Conservation (phyloP, 2,888 invertebrate genomes). For the Acanthosoma haemorrhoidale region DNA sequence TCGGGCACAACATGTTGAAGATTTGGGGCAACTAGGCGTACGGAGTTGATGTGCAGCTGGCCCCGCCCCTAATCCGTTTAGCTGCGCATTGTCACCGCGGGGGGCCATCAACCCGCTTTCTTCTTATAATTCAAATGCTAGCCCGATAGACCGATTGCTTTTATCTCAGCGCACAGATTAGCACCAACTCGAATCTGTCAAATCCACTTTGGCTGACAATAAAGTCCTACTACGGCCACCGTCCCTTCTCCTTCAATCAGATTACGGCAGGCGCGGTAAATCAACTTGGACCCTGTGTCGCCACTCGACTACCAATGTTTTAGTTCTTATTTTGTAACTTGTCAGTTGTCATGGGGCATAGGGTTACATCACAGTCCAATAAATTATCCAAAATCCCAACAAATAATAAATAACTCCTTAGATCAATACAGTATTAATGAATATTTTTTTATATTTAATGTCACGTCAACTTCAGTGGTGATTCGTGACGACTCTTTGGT, state of each 20-base stretch:
- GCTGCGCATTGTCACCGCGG: background rate
- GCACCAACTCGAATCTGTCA: constrained; percentile 12
- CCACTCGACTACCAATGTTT: too few species aligned
- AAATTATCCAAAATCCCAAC: too few species aligned
- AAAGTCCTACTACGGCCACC: background rate
- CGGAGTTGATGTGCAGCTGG: too few species aligned
- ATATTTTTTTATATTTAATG: too few species aligned
- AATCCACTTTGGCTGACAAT: constrained; percentile 12
- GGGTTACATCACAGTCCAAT: too few species aligned
- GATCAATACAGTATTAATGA: too few species aligned
- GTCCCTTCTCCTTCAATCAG: background rate
- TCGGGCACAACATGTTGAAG: background rate
- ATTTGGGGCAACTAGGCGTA: background rate
- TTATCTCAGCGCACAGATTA: constrained; percentile 12
- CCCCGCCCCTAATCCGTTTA: constrained; percentile 17
- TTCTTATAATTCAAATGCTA: constrained; percentile 7
- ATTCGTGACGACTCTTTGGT: too few species aligned
- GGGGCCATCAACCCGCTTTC: too few species aligned
- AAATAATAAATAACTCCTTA: too few species aligned
- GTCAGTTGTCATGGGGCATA: too few species aligned
- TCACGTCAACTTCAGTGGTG: too few species aligned
- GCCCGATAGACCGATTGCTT: background rate
- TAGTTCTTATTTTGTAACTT: too few species aligned
- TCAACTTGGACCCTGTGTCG: background rate
- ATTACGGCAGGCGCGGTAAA: background rate